Evolutionary conservation across 2,888 invertebrate genomes (phyloP).

Genomic region (Drosophila kuntzei): DNA sequence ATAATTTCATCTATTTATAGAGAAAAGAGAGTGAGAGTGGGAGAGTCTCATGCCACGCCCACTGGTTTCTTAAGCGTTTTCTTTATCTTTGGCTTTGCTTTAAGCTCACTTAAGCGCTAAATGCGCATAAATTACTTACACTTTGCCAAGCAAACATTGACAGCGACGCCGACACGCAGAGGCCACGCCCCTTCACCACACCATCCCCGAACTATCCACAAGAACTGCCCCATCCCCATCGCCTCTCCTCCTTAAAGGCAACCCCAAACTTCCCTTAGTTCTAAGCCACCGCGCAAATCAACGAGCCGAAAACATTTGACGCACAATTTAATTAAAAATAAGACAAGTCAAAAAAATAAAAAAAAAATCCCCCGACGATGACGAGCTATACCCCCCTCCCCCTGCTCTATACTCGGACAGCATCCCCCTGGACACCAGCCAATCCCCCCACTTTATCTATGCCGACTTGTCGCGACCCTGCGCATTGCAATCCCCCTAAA

Average conservation of each 20-base stretch:
- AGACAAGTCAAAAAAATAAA: slow-evolving; percentile 28
- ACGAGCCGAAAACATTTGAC: slow-evolving; percentile 75
- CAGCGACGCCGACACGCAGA: slow-evolving; percentile 56
- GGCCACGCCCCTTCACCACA: slow-evolving; percentile 38
- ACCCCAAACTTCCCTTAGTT: slow-evolving; percentile 13
- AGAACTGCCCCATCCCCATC: not conserved
- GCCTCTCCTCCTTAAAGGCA: too few relatives aligned
- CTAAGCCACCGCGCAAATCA: slow-evolving; percentile 50
- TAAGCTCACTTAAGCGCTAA: slow-evolving; percentile 79
- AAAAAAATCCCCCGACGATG: not conserved
- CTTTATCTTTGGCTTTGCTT: slow-evolving; percentile 66
- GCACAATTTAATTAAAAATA: slow-evolving; percentile 78
- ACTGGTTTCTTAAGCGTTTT: slow-evolving; percentile 59
- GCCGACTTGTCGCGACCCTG: not conserved
- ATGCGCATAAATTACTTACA: slow-evolving; percentile 81
- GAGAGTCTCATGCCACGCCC: slow-evolving; percentile 1
- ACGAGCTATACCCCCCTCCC: not conserved
- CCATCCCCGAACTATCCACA: slow-evolving; percentile 5
- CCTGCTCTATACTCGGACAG: not conserved
- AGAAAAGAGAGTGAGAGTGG: not conserved
- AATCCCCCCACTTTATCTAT: not conserved
- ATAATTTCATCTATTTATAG: slow-evolving; percentile 4
- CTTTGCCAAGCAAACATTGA: slow-evolving; percentile 79
- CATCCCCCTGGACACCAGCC: not conserved
- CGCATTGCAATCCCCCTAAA: slow-evolving; percentile 7